phyloP scores from a whole-genome alignment of 2,113 vertebrate genomes.

The Mesoclemmys tuberculata region DNA sequence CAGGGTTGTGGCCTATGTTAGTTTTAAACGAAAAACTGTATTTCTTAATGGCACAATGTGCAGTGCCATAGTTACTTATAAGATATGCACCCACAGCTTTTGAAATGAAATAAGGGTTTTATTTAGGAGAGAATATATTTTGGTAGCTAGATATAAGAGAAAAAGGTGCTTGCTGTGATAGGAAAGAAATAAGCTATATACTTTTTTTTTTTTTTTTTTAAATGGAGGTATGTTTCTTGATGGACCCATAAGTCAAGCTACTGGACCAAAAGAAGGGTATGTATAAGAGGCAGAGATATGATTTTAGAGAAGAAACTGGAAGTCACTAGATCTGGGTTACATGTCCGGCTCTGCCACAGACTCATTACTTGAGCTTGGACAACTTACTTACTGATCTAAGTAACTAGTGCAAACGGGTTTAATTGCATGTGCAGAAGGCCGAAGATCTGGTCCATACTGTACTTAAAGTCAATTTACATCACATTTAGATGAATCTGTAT shows the following conservation, averaged over 20 bases:
- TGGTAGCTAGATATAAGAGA: not conserved
- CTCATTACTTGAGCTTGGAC: not conserved
- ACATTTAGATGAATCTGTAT: too few relatives aligned
- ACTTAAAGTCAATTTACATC: too few relatives aligned
- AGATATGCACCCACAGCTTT: not conserved
- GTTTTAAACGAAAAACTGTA: not conserved
- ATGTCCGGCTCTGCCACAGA: not conserved
- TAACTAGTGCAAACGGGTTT: too few relatives aligned
- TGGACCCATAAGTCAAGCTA: not conserved
- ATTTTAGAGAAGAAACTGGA: not conserved
- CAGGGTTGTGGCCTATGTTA: not conserved
- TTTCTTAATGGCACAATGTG: not conserved
- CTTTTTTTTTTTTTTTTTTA: not conserved
- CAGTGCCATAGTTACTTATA: not conserved
- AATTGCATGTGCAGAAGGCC: too few relatives aligned
- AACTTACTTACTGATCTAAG: not conserved
- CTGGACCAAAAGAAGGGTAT: not conserved
- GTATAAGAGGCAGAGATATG: not conserved
- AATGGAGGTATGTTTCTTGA: not conserved
- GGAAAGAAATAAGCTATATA: not conserved
- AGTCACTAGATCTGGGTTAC: fast-evolving
- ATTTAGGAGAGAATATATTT: not conserved
- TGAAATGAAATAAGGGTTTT: not conserved
- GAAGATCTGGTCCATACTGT: too few relatives aligned
- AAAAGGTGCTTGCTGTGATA: not conserved